These are phyloP conservation scores for Aplocera efformata DNA, from an alignment of 2,888 invertebrate species.

Conservation along the genomic window DNA sequence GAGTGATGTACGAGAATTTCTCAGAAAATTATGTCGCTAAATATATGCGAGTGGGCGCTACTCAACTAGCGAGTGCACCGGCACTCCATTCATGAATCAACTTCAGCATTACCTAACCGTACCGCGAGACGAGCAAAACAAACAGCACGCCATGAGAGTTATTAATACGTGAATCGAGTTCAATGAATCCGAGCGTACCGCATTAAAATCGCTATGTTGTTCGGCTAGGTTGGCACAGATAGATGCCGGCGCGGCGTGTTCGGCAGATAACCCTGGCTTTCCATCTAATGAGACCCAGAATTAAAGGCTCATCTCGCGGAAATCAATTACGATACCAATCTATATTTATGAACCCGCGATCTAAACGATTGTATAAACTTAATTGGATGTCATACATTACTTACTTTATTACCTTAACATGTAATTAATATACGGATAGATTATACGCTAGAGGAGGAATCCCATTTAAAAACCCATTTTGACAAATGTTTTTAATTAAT, in stretches of 20 bases:
- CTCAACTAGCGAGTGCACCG: conserved; percentile 46
- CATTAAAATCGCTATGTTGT: conserved; percentile 61
- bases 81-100: conserved; percentile 79
- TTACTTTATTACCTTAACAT: conserved; percentile 54
- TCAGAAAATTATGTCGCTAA: conserved; percentile 69
- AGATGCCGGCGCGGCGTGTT: conserved; percentile 21
- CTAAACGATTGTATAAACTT: conserved; percentile 52
- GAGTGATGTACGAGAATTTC: conserved; percentile 59
- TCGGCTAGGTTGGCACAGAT: conserved; percentile 28
- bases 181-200: conserved; percentile 66
- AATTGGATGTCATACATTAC: conserved; percentile 60
- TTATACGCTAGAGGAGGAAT: conserved; percentile 50
- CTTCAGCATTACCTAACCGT: conserved; percentile 74
- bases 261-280: conserved; percentile 36
- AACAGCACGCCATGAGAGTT: conserved; percentile 67
- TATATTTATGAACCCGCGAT: conserved; percentile 49
- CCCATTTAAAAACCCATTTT: conserved; percentile 58
- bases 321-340: conserved; percentile 53
- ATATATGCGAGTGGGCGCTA: conserved; percentile 62
- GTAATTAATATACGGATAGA: conserved; percentile 53
- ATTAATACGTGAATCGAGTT: conserved; percentile 77
- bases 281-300: conserved; percentile 42
- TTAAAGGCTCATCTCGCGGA: conserved; percentile 44
- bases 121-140: conserved; percentile 66
- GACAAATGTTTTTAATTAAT: conserved; percentile 74